Conservation (phyloP, 2,797 vertebrate genomes). For the Eospalax fontanierii region DNA sequence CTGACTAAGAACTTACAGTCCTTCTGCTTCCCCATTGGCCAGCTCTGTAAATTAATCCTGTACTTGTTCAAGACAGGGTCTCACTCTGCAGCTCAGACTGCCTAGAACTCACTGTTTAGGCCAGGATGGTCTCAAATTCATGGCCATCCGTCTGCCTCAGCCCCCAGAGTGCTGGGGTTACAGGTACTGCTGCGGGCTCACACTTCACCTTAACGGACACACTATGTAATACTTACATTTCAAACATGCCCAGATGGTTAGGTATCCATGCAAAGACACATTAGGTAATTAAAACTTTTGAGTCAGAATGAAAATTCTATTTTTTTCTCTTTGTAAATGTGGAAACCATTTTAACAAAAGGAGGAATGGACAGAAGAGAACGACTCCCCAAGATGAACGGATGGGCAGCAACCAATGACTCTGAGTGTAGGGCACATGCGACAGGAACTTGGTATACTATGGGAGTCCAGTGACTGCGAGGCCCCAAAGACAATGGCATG, state of each 20-base stretch:
- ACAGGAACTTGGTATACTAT: background rate
- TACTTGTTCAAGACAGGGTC: background rate
- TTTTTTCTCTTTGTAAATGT: slow-evolving; percentile 19
- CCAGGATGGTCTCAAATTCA: background rate
- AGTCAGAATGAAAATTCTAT: background rate
- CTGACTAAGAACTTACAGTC: background rate
- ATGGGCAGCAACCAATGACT: background rate
- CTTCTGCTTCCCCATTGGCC: background rate
- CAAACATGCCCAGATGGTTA: background rate
- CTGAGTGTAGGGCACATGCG: background rate
- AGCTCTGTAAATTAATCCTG: background rate
- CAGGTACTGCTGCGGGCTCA: too few species aligned
- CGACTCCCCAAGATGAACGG: background rate
- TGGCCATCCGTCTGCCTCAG: background rate
- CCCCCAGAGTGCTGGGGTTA: background rate
- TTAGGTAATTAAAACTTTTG: background rate
- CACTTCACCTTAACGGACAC: background rate
- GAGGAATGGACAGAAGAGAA: background rate
- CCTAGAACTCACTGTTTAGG: background rate
- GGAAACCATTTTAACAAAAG: background rate
- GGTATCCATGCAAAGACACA: background rate
- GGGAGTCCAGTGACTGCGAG: background rate
- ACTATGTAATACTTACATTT: background rate
- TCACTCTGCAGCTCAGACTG: background rate
- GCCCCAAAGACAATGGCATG: background rate